Evolutionary conservation across 1,140 invertebrate genomes (phyloP), one percentile per base, ranked within the genome.

Genomic region (Formica exsecta): DNA sequence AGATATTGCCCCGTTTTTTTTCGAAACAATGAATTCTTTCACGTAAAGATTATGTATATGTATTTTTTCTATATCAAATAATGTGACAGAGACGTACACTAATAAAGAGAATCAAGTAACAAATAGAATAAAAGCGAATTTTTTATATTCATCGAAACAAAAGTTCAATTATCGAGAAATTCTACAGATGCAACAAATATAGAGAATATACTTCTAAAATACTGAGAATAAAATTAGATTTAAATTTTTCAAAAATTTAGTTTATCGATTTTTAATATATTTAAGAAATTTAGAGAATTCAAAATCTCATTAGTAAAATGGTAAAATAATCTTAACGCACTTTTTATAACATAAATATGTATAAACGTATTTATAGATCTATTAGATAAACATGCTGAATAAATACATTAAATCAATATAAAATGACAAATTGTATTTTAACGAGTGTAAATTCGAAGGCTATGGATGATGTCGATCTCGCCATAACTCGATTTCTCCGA

Each of bases 401-500:
- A 68, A 64, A 79, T 25, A 57, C 19, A n/a, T 70, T 54, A 81
- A 54, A 59, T 59, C 11, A 32, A 11, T 3, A 25, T 44, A 13
- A 25, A 61, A 59, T 22, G 38, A 71, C 61, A 22, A 61, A 36
- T 61, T 83, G 19, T 22, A n/a, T 8, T 36, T 61, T 3, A 29
- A 19, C 36, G 25, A 41, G 7, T 38, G 38, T 61, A 61, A 71
- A 81, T 61, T 29, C 25, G 38, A 81, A 22, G 38, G 4, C 2
- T 9, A 11, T 22, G 25, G 1, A 83, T 11, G 79, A 74, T 32
- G 44, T 73, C 57, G 68, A 51, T 48, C 13, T 61, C 16, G 7
- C 16, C 9, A 29, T 44, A 59, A 70, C 16, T 80, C 65, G 65
- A 80, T 59, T 80, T 11, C 77, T 38, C n/a, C 65, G 57, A 25